phyloP scores from a whole-genome alignment of 2,113 vertebrate species.

The Clupea harengus region DNA sequence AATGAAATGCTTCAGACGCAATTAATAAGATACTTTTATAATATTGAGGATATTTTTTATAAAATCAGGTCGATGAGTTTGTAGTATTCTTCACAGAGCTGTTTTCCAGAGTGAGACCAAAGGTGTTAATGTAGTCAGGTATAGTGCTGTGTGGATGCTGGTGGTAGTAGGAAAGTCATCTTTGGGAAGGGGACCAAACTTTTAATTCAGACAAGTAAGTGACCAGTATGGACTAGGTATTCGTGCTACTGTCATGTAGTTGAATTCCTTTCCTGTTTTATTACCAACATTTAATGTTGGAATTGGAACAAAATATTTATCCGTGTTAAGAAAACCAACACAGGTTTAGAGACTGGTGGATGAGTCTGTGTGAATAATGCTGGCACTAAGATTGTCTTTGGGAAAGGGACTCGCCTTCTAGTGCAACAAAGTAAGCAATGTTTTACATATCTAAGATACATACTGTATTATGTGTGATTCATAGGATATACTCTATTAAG shows the following conservation, averaged over 20 bases:
- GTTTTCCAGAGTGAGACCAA: too few species aligned
- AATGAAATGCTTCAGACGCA: too few species aligned
- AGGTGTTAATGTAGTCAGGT: conserved; percentile 32
- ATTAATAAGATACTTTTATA: too few species aligned
- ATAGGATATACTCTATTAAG: too few species aligned
- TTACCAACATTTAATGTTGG: not conserved
- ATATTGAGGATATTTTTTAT: too few species aligned
- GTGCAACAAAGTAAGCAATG: conserved; percentile 41
- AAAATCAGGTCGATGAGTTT: too few species aligned
- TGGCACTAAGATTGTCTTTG: conserved; percentile 42
- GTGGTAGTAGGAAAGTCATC: conserved; percentile 20
- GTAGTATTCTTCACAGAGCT: too few species aligned
- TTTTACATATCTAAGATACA: not conserved
- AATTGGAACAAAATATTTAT: conserved; percentile 7
- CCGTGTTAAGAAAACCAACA: conserved; percentile 15
- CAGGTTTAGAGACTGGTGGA: too few species aligned
- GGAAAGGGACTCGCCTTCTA: conserved; percentile 34
- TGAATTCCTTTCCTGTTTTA: not conserved
- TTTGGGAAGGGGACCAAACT: conserved; percentile 51
- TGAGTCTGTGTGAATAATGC: conserved; percentile 18
- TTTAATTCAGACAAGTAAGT: conserved; percentile 31
- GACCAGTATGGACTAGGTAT: too few species aligned
- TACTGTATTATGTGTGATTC: too few species aligned
- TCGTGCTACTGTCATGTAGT: not conserved
- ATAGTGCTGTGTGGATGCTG: conserved; percentile 42